Evolutionary conservation across 2,888 invertebrate species (phyloP).

Genomic region (Torymus tubicola): DNA sequence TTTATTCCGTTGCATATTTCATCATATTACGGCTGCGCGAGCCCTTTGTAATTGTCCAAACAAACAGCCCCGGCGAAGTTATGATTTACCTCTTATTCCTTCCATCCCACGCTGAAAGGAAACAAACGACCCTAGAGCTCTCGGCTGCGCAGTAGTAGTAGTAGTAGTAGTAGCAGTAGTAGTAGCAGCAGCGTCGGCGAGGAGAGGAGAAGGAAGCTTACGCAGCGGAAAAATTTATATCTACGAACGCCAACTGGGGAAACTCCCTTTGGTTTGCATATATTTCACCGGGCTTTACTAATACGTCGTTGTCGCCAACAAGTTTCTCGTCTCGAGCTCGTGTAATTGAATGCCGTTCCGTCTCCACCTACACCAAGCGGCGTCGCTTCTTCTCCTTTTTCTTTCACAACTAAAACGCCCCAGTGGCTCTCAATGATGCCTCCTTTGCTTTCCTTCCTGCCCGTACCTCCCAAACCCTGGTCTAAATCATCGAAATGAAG

Average conservation of each 20-base stretch:
- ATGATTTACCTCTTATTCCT: too few relatives aligned
- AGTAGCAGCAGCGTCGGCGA: too few relatives aligned
- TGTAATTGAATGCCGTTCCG: conserved; percentile 26
- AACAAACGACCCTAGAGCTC: too few relatives aligned
- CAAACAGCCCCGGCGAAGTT: not conserved
- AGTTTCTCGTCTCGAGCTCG: not conserved
- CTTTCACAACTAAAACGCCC: conserved; percentile 23
- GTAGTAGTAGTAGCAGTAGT: too few relatives aligned
- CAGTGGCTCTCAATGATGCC: conserved; percentile 12
- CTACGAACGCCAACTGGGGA: too few relatives aligned
- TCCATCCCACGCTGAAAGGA: too few relatives aligned
- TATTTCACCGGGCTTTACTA: not conserved
- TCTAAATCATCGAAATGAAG: conserved; percentile 56
- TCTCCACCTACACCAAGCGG: not conserved
- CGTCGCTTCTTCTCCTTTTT: not conserved
- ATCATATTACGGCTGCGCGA: too few relatives aligned
- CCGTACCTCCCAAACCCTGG: not conserved
- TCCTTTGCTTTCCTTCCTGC: not conserved
- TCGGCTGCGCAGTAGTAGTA: too few relatives aligned
- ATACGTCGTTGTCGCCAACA: conserved; percentile 4
- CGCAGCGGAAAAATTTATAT: too few relatives aligned
- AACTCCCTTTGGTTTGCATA: not conserved
- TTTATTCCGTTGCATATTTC: too few relatives aligned
- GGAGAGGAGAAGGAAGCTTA: too few relatives aligned
- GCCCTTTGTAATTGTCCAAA: not conserved